Evolutionary conservation across 2,888 invertebrate genomes (phyloP), one percentile per base, ranked within the genome.

Genomic region (Archips xylosteana): DNA sequence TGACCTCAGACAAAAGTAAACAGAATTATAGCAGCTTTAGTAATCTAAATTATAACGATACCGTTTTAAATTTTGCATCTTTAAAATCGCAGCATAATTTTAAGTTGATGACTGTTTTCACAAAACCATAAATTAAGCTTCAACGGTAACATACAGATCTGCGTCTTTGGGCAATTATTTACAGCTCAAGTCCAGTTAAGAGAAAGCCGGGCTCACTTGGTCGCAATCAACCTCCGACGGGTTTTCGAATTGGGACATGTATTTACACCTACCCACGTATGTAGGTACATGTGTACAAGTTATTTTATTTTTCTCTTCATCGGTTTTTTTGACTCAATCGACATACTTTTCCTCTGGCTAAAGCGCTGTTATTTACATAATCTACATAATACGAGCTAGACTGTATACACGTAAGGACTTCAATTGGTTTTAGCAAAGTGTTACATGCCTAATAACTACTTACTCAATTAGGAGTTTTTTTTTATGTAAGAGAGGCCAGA

Each of bases 71-170:
- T 69, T 69, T 60, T 69, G 59, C 49, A 47, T 57, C 54, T 73
- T 64, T 64, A 69, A 73, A 73, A 64, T 68, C 64, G 45, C 49
- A 42, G 47, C 45, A 65, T 60, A 65, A 65, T 74, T 66, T 59
- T 39, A 63, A 59, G 59, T 62, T 75, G 63, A 75, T 76, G 77
- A 54, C 54, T 67, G 71, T 70, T 72, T 75, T 70, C 73, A 62
- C 66, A 74, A 71, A 77, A 76, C 75, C 57, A 79, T 80, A 79
- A 78, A 77, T 78, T 78, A 71, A 69, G 75, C 60, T 54, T 66
- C 64, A 73, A 78, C 78, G 78, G 76, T 79, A 80, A 75, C 73
- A 63, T 76, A 77, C 78, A 77, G 75, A 80, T 76, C 73, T 78
- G 70, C 74, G 76, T 78, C 75, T 34, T 47, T 54, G 75, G 66